Conservation (phyloP, 2,113 vertebrate species). For the Rhea americana region DNA sequence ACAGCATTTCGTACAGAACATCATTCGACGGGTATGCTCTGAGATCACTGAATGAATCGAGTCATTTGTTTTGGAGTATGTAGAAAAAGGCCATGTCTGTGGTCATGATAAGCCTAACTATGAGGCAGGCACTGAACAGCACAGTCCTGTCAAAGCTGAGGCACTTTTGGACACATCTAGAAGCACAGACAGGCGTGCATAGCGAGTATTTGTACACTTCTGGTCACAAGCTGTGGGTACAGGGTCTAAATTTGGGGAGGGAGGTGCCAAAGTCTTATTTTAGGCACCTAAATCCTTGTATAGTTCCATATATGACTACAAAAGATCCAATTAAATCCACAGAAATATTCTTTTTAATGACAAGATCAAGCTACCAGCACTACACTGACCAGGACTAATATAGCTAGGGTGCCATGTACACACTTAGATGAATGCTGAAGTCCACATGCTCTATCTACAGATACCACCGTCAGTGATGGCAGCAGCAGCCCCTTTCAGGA, state of each 20-base stretch:
- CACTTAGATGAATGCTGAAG: background rate
- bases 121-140: background rate
- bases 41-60: background rate
- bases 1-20: background rate
- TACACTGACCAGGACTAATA: background rate
- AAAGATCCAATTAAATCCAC: background rate
- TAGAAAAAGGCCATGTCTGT: slow-evolving; percentile 12
- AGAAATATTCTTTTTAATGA: background rate
- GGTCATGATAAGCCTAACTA: background rate
- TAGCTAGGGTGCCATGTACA: background rate
- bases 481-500: background rate
- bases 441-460: background rate
- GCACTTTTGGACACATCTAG: background rate
- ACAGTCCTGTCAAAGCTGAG: background rate
- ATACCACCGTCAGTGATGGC: background rate
- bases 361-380: background rate
- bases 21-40: background rate
- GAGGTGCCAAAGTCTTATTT: background rate
- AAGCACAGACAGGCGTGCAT: background rate
- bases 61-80: background rate
- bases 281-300: background rate
- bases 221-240: background rate
- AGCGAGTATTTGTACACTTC: background rate
- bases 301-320: background rate
- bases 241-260: background rate